Evolutionary conservation across 1,140 invertebrate genomes (phyloP), one percentile per base, ranked within the genome.

Genomic region (Drosophila malerkotliana): DNA sequence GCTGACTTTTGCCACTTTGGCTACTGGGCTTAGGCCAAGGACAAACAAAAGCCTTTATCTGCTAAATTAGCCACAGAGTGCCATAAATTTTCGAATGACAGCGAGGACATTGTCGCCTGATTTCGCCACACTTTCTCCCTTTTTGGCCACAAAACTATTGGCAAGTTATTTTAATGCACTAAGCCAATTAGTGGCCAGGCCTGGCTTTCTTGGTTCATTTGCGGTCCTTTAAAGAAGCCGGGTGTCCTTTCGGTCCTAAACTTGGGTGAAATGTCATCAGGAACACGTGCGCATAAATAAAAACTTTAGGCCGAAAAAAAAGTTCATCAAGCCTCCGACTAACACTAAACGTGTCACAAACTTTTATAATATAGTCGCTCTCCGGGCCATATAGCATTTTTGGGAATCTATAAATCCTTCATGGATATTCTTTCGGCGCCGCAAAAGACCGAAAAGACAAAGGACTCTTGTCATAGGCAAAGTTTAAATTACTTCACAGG

Each of bases 81-180:
- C 68, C 83, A 82, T 87, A 87, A 87, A 87, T 87, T 88, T 75
- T 68, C 61, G 83, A 87, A 87, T 75, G 82, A 87, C 82, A 87
- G 56, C 78, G 60, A 58, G 48, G 69, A 66, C 82, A 77, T 85
- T 85, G 81, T 81, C 71, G 66, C 55, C 57, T 39, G 60, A 62
- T 32, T 10, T 15, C 51, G 28, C 24, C 9, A 34, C 15, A 28
- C 34, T 32, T 14, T 10, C 18, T 18, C 14, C 47, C 62, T 48
- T 54, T 59, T 57, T 62, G 68, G 80, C 82, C 81, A 47, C 82
- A 87, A 66, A 75, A 87, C 82, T 87, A 87, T 87, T 87, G 82
- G 64, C 83, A 87, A 87, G 82, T 87, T 87, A 87, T 87, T 87
- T 87, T 87, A 85, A 87, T 87, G 75, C 82, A 87, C 83, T 85